Conservation (phyloP, 2,888 invertebrate genomes). For the Antheraea assamensis region DNA sequence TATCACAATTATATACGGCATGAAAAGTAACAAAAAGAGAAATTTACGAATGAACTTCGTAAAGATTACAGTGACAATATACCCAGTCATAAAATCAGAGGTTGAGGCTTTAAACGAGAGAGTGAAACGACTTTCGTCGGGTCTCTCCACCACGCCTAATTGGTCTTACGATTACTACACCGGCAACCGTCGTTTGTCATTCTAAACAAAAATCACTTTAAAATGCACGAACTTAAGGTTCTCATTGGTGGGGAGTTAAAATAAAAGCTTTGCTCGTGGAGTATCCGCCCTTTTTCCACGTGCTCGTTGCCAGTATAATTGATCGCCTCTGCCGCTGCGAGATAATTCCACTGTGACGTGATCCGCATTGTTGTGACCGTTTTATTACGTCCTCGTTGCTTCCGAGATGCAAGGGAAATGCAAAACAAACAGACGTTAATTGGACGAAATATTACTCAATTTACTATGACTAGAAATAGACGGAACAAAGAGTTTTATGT, state of each 20-base stretch:
- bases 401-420: constrained; percentile 63
- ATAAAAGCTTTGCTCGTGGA: constrained; percentile 51
- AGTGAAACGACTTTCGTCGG: constrained; percentile 47
- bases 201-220: constrained; percentile 45
- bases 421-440: constrained; percentile 67
- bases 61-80: constrained; percentile 44
- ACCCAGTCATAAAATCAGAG: constrained; percentile 48
- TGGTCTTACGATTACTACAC: constrained; percentile 55
- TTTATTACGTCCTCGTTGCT: constrained; percentile 61
- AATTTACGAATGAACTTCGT: constrained; percentile 29
- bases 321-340: constrained; percentile 73
- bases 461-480: constrained; percentile 24
- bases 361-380: constrained; percentile 74
- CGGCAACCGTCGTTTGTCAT: constrained; percentile 26
- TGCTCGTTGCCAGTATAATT: constrained; percentile 75
- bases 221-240: constrained; percentile 46
- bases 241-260: constrained; percentile 42
- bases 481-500: neutral
- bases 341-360: constrained; percentile 77
- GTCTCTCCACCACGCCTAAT: constrained; percentile 54
- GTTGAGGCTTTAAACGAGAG: constrained; percentile 51
- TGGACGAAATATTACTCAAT: constrained; percentile 55
- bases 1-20: neutral
- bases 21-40: constrained; percentile 22
- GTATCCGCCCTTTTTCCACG: constrained; percentile 62